Conservation (phyloP, 2,797 vertebrate genomes). For the Rhinophrynus dorsalis region DNA sequence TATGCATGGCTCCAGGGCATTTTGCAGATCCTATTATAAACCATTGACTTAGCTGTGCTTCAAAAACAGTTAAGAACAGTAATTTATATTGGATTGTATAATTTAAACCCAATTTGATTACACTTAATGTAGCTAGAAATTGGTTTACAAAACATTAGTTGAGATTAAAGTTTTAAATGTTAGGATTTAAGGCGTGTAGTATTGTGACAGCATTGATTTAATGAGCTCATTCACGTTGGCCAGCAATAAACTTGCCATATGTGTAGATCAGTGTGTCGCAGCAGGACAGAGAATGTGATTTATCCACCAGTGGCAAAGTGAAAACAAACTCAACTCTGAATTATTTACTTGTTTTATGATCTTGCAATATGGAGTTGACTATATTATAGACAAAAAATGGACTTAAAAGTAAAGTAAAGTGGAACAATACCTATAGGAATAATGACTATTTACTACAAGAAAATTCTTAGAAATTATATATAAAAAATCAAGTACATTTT, state of each 20-base stretch:
- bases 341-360: neutral
- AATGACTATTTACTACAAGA: no score
- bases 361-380: neutral
- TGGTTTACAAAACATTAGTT: slow-evolving; percentile 39
- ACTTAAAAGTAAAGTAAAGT: no score
- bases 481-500: no score
- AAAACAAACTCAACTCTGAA: neutral
- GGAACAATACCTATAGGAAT: no score
- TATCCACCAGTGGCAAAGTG: neutral
- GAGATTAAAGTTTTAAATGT: slow-evolving; percentile 43
- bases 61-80: slow-evolving; percentile 42
- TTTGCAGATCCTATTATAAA: slow-evolving; percentile 36
- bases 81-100: slow-evolving; percentile 44
- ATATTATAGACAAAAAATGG: no score
- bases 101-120: slow-evolving; percentile 48
- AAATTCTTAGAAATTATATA: no score
- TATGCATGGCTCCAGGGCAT: slow-evolving; percentile 21
- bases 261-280: neutral
- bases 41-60: slow-evolving; percentile 34
- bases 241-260: slow-evolving; percentile 3
- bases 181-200: slow-evolving; percentile 25
- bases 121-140: slow-evolving; percentile 42
- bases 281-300: neutral
- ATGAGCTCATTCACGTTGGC: neutral
- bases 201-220: slow-evolving; percentile 30